Evolutionary conservation across 2,113 vertebrate genomes (phyloP).

Genomic region (Hypocryptadius cinnamomeus): DNA sequence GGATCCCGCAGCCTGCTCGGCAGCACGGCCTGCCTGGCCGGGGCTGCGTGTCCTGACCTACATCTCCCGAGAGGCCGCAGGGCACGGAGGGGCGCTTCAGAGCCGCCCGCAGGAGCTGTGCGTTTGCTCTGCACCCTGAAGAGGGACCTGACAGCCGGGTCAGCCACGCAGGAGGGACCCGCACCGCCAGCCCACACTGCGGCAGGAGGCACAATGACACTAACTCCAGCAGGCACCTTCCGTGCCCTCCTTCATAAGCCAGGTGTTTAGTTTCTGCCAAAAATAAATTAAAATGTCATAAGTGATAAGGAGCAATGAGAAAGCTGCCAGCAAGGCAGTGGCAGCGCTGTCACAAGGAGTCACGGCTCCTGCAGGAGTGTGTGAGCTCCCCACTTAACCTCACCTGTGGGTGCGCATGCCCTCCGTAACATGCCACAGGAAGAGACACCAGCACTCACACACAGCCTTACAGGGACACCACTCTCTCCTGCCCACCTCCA

Average conservation of each 20-base stretch:
- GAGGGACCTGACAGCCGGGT: accelerated
- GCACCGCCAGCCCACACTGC: accelerated
- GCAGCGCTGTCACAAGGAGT: neutral
- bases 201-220: accelerated
- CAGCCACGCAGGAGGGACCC: accelerated
- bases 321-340: neutral
- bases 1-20: neutral
- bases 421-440: accelerated
- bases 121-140: accelerated
- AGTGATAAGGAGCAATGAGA: neutral
- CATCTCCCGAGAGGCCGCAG: accelerated
- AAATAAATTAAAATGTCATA: neutral
- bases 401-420: neutral
- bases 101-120: accelerated
- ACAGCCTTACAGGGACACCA: too few species aligned
- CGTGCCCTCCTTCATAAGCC: neutral
- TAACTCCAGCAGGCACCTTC: neutral
- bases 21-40: neutral
- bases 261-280: neutral
- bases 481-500: neutral
- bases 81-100: accelerated
- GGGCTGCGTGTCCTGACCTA: accelerated
- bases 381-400: neutral
- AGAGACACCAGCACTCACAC: neutral
- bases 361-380: accelerated